These are phyloP conservation scores for Laterallus jamaicensis DNA, from an alignment of 2,113 vertebrate genomes.

Conservation along the genomic window DNA sequence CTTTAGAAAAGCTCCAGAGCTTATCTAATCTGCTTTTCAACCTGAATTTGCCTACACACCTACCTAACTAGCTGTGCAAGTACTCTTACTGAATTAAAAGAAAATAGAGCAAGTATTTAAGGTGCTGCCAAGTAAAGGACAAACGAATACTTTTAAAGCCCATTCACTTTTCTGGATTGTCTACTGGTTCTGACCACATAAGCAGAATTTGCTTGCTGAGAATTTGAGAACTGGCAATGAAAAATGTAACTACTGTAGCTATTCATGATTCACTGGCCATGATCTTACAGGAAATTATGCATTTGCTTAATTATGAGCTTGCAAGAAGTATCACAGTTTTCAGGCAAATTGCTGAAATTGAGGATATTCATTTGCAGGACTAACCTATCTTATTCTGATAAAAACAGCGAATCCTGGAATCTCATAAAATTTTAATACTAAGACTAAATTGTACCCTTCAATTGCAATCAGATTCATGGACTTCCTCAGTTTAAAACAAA, in stretches of 20 bases:
- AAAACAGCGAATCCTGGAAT: neutral
- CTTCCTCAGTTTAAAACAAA: neutral
- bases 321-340: neutral
- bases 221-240: neutral
- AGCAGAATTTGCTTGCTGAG: neutral
- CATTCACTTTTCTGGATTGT: neutral
- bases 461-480: neutral
- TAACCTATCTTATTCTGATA: neutral
- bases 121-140: neutral
- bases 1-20: neutral
- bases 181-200: neutral
- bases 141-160: neutral
- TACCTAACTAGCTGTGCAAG: neutral
- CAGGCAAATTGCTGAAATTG: neutral
- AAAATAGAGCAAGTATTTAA: neutral
- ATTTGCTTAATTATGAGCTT: neutral
- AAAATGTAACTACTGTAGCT: neutral
- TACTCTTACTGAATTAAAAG: neutral
- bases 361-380: neutral
- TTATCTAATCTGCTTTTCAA: neutral
- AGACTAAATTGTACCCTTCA: neutral
- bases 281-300: neutral
- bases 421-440: neutral
- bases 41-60: neutral
- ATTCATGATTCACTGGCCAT: neutral